phyloP scores from a whole-genome alignment of 2,797 vertebrate genomes.

The Adrianichthys oophorus region DNA sequence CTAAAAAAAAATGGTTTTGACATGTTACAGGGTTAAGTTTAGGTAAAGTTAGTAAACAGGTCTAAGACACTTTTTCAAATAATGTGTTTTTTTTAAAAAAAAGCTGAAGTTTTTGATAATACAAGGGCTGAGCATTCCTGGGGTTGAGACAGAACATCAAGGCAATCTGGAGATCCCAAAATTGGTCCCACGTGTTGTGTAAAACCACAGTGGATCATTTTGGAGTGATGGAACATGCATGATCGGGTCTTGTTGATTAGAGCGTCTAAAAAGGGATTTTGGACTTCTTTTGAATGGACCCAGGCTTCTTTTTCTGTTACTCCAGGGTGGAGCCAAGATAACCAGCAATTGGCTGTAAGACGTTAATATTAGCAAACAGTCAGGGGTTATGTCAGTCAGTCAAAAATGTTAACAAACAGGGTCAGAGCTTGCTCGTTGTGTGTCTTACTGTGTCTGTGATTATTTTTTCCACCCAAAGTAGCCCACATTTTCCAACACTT shows the following conservation, averaged over 20 bases:
- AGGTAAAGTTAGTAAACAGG: no score
- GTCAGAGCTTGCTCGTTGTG: not conserved
- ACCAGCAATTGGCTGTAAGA: not conserved
- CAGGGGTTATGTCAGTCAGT: not conserved
- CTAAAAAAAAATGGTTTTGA: no score
- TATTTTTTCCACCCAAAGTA: not conserved
- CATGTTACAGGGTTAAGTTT: no score
- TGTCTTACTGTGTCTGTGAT: constrained; percentile 7
- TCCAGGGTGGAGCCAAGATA: not conserved
- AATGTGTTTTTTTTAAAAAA: not conserved
- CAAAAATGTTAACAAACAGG: constrained; percentile 8
- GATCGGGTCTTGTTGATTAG: not conserved
- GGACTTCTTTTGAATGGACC: not conserved
- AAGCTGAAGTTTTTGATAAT: not conserved
- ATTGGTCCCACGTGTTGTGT: not conserved
- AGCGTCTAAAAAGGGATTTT: not conserved
- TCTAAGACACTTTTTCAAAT: no score
- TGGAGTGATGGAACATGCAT: not conserved
- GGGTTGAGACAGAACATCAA: no score
- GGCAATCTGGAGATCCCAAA: not conserved
- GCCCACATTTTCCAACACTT: not conserved
- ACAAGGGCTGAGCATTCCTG: constrained; percentile 1
- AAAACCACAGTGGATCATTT: not conserved
- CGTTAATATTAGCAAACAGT: not conserved
- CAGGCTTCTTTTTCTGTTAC: not conserved